Base-by-base conservation (phyloP, 2,113 vertebrate genomes). In the Eonycteris spelaea region DNA sequence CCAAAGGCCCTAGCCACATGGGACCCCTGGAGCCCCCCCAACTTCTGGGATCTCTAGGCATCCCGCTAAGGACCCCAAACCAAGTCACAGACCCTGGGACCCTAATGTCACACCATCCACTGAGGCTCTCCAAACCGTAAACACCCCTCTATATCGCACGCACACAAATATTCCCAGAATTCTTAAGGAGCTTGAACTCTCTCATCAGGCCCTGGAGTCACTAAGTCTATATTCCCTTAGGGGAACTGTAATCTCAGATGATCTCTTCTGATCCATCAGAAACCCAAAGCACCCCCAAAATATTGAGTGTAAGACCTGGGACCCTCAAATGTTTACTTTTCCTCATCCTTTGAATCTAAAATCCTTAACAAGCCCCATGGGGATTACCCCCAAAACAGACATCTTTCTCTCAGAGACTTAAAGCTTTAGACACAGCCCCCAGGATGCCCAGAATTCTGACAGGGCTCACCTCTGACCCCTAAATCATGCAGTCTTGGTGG, bases 401-500 rank as follows among this genome's bases (percentile, higher is more conserved):
- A 10, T 19, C 48, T 45, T 3, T 7, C 43, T 87, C 51, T 38
- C 22, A 21, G 53, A 67, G 61, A 59, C 48, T 18, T 28, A 0
- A 30, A 9, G 38, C 7, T 26, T 30, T 53, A 48, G 13, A 70
- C 19, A 4, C 8, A 30, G 70, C 1, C 12, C 48, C 30, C 3
- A 0, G 35, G 48, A 33, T 9, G 40, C 57, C 63, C 57, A 16
- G 40, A 35, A 33, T 80, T 53, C 38, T 77, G 26, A 24, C 48
- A 3, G 19, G 33, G 65, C 33, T 43, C 5, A 53, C 22, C 28
- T 15, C 0, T 11, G 19, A 43, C 48, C 57, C 75, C 21, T 26
- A 22, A 13, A 65, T 38, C 45, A 22, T 1, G 5, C 10, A 13
- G 77, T n/a, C 22, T 12, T 2, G 0, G 21, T 2, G 26, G 48